These are phyloP conservation scores for Rafetus swinhoei DNA, from an alignment of 2,113 vertebrate species.

Conservation along the genomic window DNA sequence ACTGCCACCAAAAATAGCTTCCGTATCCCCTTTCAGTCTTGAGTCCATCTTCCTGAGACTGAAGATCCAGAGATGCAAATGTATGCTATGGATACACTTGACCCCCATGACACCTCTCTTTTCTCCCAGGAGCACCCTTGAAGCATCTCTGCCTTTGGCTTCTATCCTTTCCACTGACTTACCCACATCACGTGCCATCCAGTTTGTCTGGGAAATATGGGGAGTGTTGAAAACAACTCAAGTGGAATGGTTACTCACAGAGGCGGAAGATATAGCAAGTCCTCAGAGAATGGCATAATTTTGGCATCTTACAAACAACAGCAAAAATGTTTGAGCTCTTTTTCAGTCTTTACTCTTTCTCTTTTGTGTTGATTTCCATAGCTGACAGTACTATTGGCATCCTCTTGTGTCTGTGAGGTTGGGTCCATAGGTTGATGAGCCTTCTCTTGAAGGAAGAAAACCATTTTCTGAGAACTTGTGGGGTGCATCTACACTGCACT, in stretches of 20 bases:
- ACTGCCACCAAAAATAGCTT: neutral
- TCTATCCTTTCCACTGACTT: rapidly evolving
- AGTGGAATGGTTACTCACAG: neutral
- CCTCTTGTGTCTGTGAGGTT: neutral
- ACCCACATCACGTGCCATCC: neutral
- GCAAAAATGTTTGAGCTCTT: neutral
- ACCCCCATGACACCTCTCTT: neutral
- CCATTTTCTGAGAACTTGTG: neutral
- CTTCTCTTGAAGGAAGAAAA: neutral
- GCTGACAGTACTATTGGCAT: rapidly evolving
- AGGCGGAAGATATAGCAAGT: neutral
- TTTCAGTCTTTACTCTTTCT: rapidly evolving
- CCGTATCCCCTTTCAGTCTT: neutral
- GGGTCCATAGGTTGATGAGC: neutral
- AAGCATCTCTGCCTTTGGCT: neutral
- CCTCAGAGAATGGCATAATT: neutral
- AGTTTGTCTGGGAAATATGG: neutral
- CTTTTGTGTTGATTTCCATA: neutral
- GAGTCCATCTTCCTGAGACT: neutral
- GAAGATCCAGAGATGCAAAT: neutral
- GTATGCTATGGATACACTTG: neutral
- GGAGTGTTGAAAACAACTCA: neutral
- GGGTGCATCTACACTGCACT: too few relatives aligned
- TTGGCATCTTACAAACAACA: neutral
- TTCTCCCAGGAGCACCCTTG: neutral